Percentiles rank a stretch among this genome's conserved stretches.
phyloP scores from a whole-genome alignment of 2,888 invertebrate species.

The Bombyx huttoni region DNA sequence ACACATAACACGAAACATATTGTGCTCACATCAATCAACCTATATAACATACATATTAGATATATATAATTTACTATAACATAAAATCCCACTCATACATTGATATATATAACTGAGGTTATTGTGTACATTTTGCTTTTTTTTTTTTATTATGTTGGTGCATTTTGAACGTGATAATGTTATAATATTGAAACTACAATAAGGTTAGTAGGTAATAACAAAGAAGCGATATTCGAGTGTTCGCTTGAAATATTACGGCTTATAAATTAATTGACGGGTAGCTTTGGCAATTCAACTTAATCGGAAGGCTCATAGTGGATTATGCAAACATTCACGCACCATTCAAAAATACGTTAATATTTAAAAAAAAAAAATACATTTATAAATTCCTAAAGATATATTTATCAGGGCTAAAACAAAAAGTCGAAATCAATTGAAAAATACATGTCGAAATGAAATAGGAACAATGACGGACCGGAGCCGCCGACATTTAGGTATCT shows the following conservation, averaged over 20 bases:
- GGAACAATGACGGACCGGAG: slow-evolving; percentile 49
- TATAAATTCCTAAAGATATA: too few relatives aligned
- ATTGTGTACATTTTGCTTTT: slow-evolving; percentile 31
- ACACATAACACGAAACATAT: slow-evolving; percentile 35
- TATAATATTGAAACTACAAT: slow-evolving; percentile 28
- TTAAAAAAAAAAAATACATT: too few relatives aligned
- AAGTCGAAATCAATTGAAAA: slow-evolving; percentile 25
- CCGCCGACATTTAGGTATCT: slow-evolving; percentile 54
- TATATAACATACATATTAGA: slow-evolving; percentile 40
- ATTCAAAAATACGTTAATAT: slow-evolving; percentile 32
- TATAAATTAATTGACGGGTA: slow-evolving; percentile 65
- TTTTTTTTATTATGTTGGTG: slow-evolving; percentile 57
- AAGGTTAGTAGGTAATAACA: slow-evolving; percentile 33
- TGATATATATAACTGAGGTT: slow-evolving; percentile 2
- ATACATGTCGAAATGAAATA: slow-evolving; percentile 26
- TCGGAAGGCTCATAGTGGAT: slow-evolving; percentile 22
- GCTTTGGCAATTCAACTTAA: slow-evolving; percentile 28
- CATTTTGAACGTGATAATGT: slow-evolving; percentile 32
- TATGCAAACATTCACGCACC: slow-evolving; percentile 48
- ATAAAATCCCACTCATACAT: slow-evolving; percentile 22
- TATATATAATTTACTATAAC: slow-evolving; percentile 30
- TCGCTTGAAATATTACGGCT: slow-evolving; percentile 28
- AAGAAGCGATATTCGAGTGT: slow-evolving; percentile 50
- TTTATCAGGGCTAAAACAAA: slow-evolving; percentile 12
- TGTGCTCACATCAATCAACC: slow-evolving; percentile 61